These are phyloP conservation scores for Antheraea assamensis DNA, from an alignment of 2,888 invertebrate genomes.

Conservation along the genomic window DNA sequence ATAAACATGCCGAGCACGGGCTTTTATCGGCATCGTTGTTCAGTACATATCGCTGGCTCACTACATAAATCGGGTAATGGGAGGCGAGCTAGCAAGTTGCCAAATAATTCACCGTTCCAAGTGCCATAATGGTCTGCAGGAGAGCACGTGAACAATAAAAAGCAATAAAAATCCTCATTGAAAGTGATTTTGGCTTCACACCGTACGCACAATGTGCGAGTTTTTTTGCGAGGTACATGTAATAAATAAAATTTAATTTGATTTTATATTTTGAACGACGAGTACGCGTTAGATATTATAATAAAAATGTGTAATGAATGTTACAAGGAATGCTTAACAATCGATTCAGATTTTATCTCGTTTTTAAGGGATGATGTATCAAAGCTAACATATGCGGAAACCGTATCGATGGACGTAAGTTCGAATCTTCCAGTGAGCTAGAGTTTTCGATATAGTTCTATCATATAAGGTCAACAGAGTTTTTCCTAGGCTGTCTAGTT, in stretches of 20 bases:
- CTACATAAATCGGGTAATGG: conserved; percentile 70
- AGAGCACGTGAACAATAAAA: conserved; percentile 70
- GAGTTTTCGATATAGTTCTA: too few relatives aligned
- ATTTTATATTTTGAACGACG: not conserved
- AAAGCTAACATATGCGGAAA: too few relatives aligned
- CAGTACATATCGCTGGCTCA: conserved; percentile 39
- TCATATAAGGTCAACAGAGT: too few relatives aligned
- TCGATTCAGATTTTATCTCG: too few relatives aligned
- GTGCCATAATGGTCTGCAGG: conserved; percentile 62
- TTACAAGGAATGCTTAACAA: too few relatives aligned
- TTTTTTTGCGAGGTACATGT: conserved; percentile 29
- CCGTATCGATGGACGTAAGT: too few relatives aligned
- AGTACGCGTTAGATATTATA: conserved; percentile 1
- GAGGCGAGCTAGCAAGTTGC: conserved; percentile 58
- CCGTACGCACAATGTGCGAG: conserved; percentile 31
- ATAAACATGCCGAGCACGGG: conserved; percentile 26
- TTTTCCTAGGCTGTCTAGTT: too few relatives aligned
- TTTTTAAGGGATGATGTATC: too few relatives aligned
- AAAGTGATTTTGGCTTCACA: conserved; percentile 53
- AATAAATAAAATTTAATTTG: conserved; percentile 26
- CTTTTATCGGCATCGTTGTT: conserved; percentile 41
- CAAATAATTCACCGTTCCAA: conserved; percentile 73
- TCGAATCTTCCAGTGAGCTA: too few relatives aligned
- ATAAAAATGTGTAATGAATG: too few relatives aligned
- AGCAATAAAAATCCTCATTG: conserved; percentile 60